Percentiles rank a stretch among this genome's conserved stretches.
Evolutionary conservation across 2,113 vertebrate genomes (phyloP).

Genomic region (Muntiacus muntjak): DNA sequence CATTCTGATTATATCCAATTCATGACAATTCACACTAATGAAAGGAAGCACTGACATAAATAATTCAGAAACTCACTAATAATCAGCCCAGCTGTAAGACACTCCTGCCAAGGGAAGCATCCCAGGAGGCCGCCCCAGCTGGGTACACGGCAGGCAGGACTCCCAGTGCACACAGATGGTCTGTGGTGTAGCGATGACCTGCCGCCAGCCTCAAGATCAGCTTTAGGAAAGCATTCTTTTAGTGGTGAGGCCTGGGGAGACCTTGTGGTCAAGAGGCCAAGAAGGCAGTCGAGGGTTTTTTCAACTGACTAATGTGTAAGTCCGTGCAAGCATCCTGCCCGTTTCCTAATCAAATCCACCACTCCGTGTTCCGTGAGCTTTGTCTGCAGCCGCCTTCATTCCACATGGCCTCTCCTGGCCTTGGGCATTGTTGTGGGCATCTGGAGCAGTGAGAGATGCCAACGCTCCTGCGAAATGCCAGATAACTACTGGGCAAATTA

Average conservation of each 20-base stretch:
- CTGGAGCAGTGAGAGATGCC: background rate
- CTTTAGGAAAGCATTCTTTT: background rate
- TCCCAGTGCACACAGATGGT: background rate
- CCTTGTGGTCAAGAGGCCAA: background rate
- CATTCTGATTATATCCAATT: constrained; percentile 45
- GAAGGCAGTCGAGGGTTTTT: background rate
- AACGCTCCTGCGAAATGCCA: background rate
- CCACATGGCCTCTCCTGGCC: background rate
- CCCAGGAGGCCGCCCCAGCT: background rate
- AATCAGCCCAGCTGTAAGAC: constrained; percentile 56
- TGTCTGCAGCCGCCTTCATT: background rate
- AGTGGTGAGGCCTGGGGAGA: background rate
- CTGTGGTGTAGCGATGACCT: background rate
- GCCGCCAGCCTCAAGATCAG: background rate
- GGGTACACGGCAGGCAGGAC: background rate
- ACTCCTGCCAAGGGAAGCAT: constrained; percentile 44
- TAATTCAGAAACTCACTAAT: constrained; percentile 66
- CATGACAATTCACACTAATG: constrained; percentile 43
- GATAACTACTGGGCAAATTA: background rate
- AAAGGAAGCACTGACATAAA: constrained; percentile 53
- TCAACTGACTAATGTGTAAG: background rate
- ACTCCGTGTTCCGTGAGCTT: background rate
- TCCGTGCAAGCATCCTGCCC: background rate
- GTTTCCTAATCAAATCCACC: background rate
- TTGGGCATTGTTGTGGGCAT: background rate